phyloP scores from a whole-genome alignment of 2,113 vertebrate genomes.

The Cyrtonyx montezumae region DNA sequence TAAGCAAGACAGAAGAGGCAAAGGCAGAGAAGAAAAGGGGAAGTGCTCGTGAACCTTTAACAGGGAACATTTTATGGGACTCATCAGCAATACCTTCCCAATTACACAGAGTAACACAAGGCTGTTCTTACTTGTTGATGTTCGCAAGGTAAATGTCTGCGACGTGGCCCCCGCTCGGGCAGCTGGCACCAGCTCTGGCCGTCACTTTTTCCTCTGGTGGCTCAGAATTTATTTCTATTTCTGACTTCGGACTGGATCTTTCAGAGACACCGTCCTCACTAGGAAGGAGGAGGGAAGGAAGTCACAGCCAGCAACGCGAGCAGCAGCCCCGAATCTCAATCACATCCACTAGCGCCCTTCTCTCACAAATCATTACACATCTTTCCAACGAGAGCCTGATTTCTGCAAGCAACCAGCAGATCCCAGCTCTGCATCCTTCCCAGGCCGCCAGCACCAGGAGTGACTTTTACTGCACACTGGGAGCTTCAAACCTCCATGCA shows the following conservation, averaged over 20 bases:
- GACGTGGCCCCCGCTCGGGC: slow-evolving; percentile 93
- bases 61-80: background rate
- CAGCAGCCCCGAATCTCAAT: background rate
- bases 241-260: slow-evolving; percentile 92
- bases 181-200: slow-evolving; percentile 89
- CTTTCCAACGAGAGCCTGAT: background rate
- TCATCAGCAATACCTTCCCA: background rate
- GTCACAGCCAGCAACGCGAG: slow-evolving; percentile 45
- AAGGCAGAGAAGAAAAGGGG: background rate
- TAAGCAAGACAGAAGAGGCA: background rate
- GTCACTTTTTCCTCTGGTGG: slow-evolving; percentile 92
- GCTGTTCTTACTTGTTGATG: slow-evolving; percentile 93
- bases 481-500: background rate
- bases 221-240: slow-evolving; percentile 86
- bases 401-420: background rate
- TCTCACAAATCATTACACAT: background rate
- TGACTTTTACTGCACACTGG: accelerated
- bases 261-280: slow-evolving; percentile 88
- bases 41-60: background rate
- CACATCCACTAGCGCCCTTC: background rate
- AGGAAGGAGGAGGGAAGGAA: slow-evolving; percentile 60
- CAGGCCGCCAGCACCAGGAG: background rate
- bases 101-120: background rate
- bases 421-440: background rate
- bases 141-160: slow-evolving; percentile 98